Evolutionary conservation across 2,888 invertebrate species (phyloP).

Genomic region (Patella caerulea): DNA sequence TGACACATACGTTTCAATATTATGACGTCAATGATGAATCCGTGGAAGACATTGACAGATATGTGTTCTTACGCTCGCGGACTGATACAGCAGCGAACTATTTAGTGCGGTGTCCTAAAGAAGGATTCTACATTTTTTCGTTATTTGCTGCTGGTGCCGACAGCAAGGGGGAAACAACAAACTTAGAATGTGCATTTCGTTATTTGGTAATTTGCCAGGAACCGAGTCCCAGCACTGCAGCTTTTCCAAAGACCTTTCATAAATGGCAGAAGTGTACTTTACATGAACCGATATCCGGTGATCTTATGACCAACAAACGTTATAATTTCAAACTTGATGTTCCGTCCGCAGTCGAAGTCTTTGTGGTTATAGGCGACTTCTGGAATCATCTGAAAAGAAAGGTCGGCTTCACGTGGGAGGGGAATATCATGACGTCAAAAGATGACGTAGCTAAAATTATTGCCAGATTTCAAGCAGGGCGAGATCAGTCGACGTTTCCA

Average conservation of each 20-base stretch:
- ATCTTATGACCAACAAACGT: constrained; percentile 62
- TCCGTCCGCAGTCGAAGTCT: constrained; percentile 64
- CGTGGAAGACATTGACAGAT: constrained; percentile 62
- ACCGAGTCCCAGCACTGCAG: constrained; percentile 52
- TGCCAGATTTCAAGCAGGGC: constrained; percentile 57
- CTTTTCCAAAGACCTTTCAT: constrained; percentile 64
- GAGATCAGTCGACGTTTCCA: constrained; percentile 62
- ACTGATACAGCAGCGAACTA: constrained; percentile 63
- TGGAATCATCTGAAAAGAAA: constrained; percentile 65
- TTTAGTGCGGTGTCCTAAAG: constrained; percentile 65
- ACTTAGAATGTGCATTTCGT: constrained; percentile 63
- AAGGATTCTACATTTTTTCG: constrained; percentile 68
- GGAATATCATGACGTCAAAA: constrained; percentile 57
- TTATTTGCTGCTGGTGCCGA: constrained; percentile 58
- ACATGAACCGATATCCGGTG: constrained; percentile 66
- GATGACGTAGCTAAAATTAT: constrained; percentile 55
- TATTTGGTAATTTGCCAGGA: constrained; percentile 67
- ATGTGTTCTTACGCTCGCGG: constrained; percentile 63
- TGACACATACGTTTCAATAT: constrained; percentile 66
- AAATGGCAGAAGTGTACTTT: constrained; percentile 66
- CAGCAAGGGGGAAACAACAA: constrained; percentile 34
- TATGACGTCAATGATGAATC: constrained; percentile 60
- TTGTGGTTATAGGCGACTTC: constrained; percentile 61
- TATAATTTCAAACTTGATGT: constrained; percentile 65
- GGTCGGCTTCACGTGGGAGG: constrained; percentile 63